Evolutionary conservation across 2,113 vertebrate genomes (phyloP).

Genomic region (Cairina moschata): DNA sequence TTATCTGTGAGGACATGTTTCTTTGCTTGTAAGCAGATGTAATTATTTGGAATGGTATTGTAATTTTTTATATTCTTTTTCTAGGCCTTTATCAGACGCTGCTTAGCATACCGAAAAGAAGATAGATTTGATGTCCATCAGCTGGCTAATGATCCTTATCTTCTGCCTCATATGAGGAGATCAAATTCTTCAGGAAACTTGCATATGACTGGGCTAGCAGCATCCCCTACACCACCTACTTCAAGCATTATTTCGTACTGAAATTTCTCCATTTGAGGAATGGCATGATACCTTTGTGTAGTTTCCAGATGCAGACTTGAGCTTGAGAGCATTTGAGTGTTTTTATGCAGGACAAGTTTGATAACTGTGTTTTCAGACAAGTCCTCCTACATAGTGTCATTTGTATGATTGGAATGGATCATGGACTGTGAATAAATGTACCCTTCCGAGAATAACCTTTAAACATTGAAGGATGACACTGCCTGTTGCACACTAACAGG

Average conservation of each 20-base stretch:
- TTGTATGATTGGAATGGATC: slow-evolving; percentile 75
- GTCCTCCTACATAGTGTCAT: slow-evolving; percentile 66
- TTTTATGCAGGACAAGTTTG: slow-evolving; percentile 72
- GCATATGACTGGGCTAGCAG: slow-evolving; percentile 87
- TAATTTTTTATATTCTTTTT: background rate
- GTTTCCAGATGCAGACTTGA: slow-evolving; percentile 79
- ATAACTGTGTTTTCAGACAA: slow-evolving; percentile 72
- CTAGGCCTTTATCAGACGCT: slow-evolving; percentile 96
- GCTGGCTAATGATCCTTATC: slow-evolving; percentile 94
- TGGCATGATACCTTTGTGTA: slow-evolving; percentile 72
- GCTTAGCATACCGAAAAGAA: slow-evolving; percentile 98
- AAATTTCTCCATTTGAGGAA: slow-evolving; percentile 74
- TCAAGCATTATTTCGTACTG: slow-evolving; percentile 94
- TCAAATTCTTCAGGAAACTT: slow-evolving; percentile 98
- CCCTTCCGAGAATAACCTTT: slow-evolving; percentile 66
- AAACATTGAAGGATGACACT: slow-evolving; percentile 65
- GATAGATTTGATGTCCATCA: slow-evolving; percentile 96
- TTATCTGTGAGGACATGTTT: background rate
- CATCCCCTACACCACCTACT: slow-evolving; percentile 85
- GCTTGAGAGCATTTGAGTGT: slow-evolving; percentile 77
- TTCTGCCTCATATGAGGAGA: slow-evolving; percentile 98
- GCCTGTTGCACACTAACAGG: slow-evolving; percentile 68
- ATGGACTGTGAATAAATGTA: slow-evolving; percentile 74
- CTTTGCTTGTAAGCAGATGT: background rate
- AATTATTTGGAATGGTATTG: background rate